Evolutionary conservation across 2,888 invertebrate species (phyloP).

Genomic region (Mythimna impura): DNA sequence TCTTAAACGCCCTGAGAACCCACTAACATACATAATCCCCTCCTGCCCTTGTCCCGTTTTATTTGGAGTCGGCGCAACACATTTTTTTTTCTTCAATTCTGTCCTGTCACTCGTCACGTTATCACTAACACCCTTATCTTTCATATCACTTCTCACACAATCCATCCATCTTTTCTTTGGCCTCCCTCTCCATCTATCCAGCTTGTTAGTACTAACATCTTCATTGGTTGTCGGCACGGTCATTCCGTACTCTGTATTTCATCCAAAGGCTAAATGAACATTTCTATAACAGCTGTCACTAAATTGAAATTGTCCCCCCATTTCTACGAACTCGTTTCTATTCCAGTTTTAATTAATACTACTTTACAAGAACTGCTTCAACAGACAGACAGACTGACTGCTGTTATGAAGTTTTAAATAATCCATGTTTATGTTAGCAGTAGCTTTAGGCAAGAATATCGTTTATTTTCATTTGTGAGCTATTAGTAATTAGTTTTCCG

Average conservation of each 20-base stretch:
- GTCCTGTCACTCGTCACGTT: no score
- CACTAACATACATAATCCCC: no score
- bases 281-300: not conserved
- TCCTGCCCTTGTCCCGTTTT: no score
- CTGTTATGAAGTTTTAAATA: constrained; percentile 10
- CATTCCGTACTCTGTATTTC: not conserved
- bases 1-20: no score
- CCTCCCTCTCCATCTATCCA: no score
- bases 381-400: not conserved
- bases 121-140: no score
- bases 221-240: not conserved
- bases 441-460: no score
- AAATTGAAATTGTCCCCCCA: not conserved
- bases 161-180: no score
- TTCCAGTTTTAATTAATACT: constrained; percentile 4
- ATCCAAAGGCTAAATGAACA: no score
- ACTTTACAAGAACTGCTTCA: not conserved
- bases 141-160: no score
- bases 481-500: not conserved
- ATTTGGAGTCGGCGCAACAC: no score
- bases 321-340: not conserved
- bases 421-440: not conserved
- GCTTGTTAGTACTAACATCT: not conserved
- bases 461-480: constrained; percentile 6
- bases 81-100: no score